Evolutionary conservation across 2,113 vertebrate genomes (phyloP).

Genomic region (Cyphomyrus discorhynchus): DNA sequence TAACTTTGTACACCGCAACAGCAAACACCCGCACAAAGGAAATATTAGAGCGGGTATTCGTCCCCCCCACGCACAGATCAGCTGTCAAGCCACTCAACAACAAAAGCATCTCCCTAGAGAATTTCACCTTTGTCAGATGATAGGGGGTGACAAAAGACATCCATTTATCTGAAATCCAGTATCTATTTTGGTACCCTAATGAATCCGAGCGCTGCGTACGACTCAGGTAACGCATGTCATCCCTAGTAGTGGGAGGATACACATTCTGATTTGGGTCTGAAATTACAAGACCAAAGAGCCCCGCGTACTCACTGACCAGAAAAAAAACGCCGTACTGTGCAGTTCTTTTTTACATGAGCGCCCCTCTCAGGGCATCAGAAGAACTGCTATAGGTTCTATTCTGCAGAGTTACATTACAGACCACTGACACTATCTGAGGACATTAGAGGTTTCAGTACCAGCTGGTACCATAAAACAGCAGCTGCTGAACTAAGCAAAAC

Average conservation of each 20-base stretch:
- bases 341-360: background rate
- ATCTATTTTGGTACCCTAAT: slow-evolving; percentile 9
- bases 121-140: background rate
- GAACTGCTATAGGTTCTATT: background rate
- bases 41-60: background rate
- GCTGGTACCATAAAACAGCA: background rate
- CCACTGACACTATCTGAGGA: background rate
- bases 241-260: background rate
- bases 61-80: background rate
- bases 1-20: background rate
- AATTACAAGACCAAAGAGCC: background rate
- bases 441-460: background rate
- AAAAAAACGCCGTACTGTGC: background rate
- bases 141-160: background rate
- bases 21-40: background rate
- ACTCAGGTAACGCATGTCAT: background rate
- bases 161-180: slow-evolving; percentile 5
- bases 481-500: background rate
- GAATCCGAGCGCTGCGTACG: background rate
- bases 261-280: background rate
- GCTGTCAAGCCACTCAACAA: background rate
- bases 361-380: background rate
- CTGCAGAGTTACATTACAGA: background rate
- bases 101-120: background rate
- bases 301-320: background rate